Conservation (phyloP, 1,140 invertebrate species). For the Brachionus paranguensis region DNA sequence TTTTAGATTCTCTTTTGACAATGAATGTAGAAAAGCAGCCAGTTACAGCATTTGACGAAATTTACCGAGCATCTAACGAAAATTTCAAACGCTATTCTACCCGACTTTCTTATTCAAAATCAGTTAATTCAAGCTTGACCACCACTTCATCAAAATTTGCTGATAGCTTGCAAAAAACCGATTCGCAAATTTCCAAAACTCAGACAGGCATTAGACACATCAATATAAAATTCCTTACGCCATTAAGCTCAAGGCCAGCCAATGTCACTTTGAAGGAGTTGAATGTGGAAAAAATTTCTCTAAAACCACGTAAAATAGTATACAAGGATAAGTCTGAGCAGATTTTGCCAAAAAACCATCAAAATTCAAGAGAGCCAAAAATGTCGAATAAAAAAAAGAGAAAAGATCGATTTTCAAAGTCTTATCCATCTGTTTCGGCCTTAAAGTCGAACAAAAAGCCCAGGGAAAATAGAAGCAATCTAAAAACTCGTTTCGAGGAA, state of each 20-base stretch:
- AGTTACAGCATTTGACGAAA: not conserved
- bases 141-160: not conserved
- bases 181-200: not conserved
- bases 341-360: not conserved
- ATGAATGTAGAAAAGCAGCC: not conserved
- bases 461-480: not conserved
- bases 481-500: not conserved
- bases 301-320: not conserved
- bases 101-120: not conserved
- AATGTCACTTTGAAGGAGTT: not conserved
- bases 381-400: not conserved
- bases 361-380: not conserved
- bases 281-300: not conserved
- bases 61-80: not conserved
- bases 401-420: not conserved
- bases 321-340: conserved; percentile 20
- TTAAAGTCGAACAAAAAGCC: not conserved
- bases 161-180: not conserved
- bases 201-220: not conserved
- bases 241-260: not conserved
- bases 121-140: not conserved
- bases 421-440: not conserved
- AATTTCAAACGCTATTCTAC: not conserved
- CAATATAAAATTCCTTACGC: not conserved
- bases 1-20: not conserved